Base-by-base conservation (phyloP, 2,113 vertebrate species). In the Brachirus orientalis region DNA sequence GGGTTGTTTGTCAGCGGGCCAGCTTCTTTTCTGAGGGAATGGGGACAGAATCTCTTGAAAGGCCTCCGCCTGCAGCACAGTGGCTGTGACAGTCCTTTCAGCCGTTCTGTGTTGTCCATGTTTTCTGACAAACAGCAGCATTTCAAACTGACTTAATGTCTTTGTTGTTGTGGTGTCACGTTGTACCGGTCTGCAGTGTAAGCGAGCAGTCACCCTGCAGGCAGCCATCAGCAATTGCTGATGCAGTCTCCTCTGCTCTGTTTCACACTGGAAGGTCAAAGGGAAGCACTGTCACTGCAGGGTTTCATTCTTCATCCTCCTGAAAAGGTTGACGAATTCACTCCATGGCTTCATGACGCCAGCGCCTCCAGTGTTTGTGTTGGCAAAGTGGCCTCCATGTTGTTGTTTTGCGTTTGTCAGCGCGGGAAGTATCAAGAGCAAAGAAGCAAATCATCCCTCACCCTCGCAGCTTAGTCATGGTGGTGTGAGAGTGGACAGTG, bases 141-240 rank as follows among this genome's bases (percentile, higher is more conserved):
- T 51, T 61, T 72, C 66, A 48, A 22, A 58, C 63, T 44, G 45
- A 65, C 66, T 76, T 18, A 69, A 55, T 14, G 41, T 60, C 79
- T 85, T 85, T 88, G 84, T 89, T 87, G 72, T 60, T 41, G 22
- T 57, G 35, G 82, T 78, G 48, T 86, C 82, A 72, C 44, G 16
- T 78, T 53, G 83, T 86, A 73, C 82, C 82, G 82, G 73, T 58
- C 59, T 69, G 71, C 79, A 66, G 69, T 53, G 51, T 86, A 53
- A 82, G 71, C 18, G 1, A 69, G 51, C 57, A 18, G 41, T 66
- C 81, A 45, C 41, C 75, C 75, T 47, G 61, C 51, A 54, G 58
- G 66, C 73, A 38, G 59, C 64, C 61, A 65, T 52, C 44, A 51
- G 14, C 74, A 38, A 69, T 70, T 56, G 72, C 64, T 78, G 58